phyloP scores from a whole-genome alignment of 2,797 vertebrate species.

The Pogonophryne albipinna region DNA sequence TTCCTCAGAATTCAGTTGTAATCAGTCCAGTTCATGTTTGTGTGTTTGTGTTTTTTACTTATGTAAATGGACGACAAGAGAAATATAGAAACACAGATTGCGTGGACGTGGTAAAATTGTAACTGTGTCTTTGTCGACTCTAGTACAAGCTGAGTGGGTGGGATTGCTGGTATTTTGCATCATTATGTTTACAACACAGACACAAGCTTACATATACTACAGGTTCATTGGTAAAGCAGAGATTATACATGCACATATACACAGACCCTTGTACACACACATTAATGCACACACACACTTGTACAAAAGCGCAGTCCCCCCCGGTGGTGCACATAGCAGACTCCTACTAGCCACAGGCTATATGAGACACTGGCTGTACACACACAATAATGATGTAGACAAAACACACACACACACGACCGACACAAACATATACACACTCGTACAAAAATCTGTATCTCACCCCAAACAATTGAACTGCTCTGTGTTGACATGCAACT shows the following conservation, averaged over 20 bases:
- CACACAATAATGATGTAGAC: constrained; percentile 36
- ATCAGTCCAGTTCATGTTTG: constrained; percentile 1
- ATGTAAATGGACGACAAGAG: neutral
- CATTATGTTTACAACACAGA: constrained; percentile 46
- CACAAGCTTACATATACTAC: constrained; percentile 17
- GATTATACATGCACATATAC: constrained; percentile 21
- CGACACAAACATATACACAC: constrained; percentile 35
- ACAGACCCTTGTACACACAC: constrained; percentile 6
- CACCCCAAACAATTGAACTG: constrained; percentile 53
- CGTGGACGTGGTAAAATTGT: constrained; percentile 32
- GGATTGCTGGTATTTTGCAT: constrained; percentile 74
- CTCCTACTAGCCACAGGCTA: constrained; percentile 51
- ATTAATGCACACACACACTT: constrained; percentile 28
- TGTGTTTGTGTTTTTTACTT: neutral
- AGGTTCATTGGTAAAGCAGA: constrained; percentile 52
- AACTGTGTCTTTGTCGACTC: constrained; percentile 28
- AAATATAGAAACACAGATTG: constrained; percentile 12
- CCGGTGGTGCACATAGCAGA: constrained; percentile 58
- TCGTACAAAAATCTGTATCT: constrained; percentile 47
- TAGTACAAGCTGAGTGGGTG: constrained; percentile 39
- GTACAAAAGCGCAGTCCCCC: constrained; percentile 13
- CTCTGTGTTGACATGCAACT: constrained; percentile 53
- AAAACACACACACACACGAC: constrained; percentile 20
- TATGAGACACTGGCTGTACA: constrained; percentile 41
- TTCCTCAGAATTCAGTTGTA: constrained; percentile 12